Evolutionary conservation across 2,797 vertebrate species (phyloP).

Genomic region (Scolopax bukidnonensis): DNA sequence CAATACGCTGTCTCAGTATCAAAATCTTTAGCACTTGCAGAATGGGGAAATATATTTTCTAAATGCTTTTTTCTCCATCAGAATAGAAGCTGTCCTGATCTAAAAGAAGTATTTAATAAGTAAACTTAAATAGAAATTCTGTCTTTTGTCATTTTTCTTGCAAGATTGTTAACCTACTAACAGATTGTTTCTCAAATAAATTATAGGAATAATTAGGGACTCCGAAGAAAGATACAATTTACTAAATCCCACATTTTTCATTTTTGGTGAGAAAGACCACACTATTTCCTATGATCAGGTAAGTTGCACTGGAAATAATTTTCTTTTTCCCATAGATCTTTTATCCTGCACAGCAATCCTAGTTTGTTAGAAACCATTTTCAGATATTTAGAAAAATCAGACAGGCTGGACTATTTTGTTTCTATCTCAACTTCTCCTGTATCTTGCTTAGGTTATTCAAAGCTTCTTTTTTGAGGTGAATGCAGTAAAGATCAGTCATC

Average conservation of each 20-base stretch:
- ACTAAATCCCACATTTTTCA: conserved; percentile 89
- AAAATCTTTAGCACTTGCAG: neutral
- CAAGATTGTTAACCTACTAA: neutral
- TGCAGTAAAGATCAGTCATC: neutral
- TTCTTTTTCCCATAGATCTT: neutral
- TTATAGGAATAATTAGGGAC: conserved; percentile 87
- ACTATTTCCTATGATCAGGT: conserved; percentile 90
- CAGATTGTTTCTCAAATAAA: neutral
- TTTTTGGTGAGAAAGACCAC: conserved; percentile 89
- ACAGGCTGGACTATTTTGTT: neutral
- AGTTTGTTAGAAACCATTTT: neutral
- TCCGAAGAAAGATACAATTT: conserved; percentile 83
- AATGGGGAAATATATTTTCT: neutral
- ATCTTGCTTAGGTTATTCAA: neutral
- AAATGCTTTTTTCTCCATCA: neutral
- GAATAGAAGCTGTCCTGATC: neutral
- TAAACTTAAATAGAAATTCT: neutral
- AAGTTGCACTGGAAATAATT: neutral
- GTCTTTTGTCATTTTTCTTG: neutral
- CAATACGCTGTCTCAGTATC: neutral
- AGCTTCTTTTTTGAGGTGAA: neutral
- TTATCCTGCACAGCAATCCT: neutral
- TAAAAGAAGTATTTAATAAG: neutral
- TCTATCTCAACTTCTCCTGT: neutral
- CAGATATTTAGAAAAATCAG: neutral